Percentiles rank a stretch among this genome's conserved stretches.
These are phyloP conservation scores for Entomobrya proxima DNA, from an alignment of 2,888 invertebrate species.

Conservation along the genomic window DNA sequence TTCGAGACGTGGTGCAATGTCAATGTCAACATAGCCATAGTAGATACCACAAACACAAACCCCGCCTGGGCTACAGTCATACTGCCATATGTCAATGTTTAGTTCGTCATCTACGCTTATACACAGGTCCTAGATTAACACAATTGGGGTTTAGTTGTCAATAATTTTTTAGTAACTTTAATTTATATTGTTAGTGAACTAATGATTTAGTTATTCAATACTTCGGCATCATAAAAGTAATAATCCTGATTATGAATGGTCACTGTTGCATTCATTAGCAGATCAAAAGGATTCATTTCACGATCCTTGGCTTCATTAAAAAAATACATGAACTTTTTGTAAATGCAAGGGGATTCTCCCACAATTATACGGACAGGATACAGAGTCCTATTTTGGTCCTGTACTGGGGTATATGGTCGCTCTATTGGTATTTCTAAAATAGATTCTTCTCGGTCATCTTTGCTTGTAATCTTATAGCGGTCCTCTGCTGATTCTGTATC, in stretches of 20 bases:
- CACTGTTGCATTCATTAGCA: neutral
- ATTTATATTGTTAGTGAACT: no score
- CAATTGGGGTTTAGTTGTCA: no score
- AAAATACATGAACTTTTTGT: neutral
- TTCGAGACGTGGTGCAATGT: neutral
- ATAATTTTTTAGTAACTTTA: no score
- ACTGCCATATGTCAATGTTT: neutral
- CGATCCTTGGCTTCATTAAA: neutral
- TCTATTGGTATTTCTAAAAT: neutral
- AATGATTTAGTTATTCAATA: neutral
- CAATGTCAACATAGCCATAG: constrained; percentile 25
- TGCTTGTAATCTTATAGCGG: neutral
- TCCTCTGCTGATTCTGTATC: neutral
- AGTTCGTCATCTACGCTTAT: constrained; percentile 5
- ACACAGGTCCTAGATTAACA: constrained; percentile 29
- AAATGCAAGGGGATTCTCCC: neutral
- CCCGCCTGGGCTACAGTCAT: neutral
- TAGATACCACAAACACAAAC: constrained; percentile 30
- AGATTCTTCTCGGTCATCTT: neutral
- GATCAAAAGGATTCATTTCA: neutral
- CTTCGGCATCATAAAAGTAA: constrained; percentile 38
- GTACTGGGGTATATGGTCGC: constrained; percentile 13
- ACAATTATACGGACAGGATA: neutral
- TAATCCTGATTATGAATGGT: constrained; percentile 7
- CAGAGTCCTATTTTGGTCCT: neutral